phyloP scores from a whole-genome alignment of 2,113 vertebrate genomes.

The Corythornis cristatus region DNA sequence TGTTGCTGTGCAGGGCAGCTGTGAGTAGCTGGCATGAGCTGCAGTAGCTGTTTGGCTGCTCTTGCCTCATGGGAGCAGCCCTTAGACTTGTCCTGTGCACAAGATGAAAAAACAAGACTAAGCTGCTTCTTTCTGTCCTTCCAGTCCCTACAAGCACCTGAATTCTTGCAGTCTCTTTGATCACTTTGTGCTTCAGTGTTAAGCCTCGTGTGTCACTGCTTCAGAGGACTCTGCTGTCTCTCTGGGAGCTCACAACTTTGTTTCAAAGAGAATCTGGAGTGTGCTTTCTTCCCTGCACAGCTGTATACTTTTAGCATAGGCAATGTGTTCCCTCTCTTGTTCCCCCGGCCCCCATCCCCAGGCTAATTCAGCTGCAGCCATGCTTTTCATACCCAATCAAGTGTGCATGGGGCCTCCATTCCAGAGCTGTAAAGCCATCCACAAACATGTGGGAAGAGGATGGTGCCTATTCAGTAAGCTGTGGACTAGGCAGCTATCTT shows the following conservation, averaged over 20 bases:
- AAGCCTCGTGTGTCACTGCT: not conserved
- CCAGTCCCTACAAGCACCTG: not conserved
- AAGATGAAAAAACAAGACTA: not conserved
- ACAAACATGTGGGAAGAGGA: slow-evolving; percentile 55
- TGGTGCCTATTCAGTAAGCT: slow-evolving; percentile 61
- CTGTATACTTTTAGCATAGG: not conserved
- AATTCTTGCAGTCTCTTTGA: not conserved
- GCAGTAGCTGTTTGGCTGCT: not conserved
- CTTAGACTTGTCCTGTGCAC: not conserved
- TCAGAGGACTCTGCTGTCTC: not conserved
- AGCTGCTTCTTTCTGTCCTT: not conserved
- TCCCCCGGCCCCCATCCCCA: not conserved
- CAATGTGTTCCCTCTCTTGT: not conserved
- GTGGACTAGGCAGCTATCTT: slow-evolving; percentile 78
- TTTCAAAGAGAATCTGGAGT: not conserved
- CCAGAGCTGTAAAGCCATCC: not conserved
- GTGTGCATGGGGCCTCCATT: slow-evolving; percentile 53
- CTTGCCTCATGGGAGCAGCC: not conserved
- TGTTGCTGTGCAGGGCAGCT: not conserved
- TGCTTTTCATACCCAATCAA: slow-evolving; percentile 66
- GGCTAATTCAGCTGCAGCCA: slow-evolving; percentile 11
- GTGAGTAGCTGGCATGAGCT: not conserved
- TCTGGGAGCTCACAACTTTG: not conserved
- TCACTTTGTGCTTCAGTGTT: not conserved
- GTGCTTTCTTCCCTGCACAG: not conserved